phyloP scores from a whole-genome alignment of 2,113 vertebrate species.

The Galbula dea region DNA sequence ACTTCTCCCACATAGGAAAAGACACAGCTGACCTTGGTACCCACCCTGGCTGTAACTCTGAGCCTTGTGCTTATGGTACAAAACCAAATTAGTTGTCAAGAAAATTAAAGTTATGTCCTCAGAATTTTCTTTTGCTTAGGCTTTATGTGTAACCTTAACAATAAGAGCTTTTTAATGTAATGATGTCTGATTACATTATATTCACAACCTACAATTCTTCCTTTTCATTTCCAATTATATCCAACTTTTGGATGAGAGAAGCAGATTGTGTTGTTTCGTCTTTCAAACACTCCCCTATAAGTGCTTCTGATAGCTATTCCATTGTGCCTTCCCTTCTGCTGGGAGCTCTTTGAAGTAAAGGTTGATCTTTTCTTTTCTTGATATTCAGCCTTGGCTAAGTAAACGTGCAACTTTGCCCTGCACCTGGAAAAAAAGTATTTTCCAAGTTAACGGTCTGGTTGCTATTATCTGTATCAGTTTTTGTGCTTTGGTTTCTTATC shows the following conservation, averaged over 20 bases:
- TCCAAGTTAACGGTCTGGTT: neutral
- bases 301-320: neutral
- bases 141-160: neutral
- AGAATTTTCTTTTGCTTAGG: neutral
- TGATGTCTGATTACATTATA: neutral
- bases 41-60: accelerated
- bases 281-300: neutral
- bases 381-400: neutral
- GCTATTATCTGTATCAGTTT: neutral
- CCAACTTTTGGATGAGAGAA: neutral
- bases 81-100: neutral
- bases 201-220: neutral
- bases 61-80: neutral
- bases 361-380: neutral
- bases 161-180: neutral
- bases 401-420: neutral
- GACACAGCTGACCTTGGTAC: neutral
- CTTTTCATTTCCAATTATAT: neutral
- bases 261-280: neutral
- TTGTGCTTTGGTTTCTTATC: neutral
- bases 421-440: neutral
- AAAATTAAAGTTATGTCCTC: neutral
- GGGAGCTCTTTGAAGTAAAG: neutral
- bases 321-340: neutral
- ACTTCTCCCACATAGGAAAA: accelerated